A percentile compares a stretch with the other conserved stretches of the same genome.
Evolutionary conservation across 2,797 vertebrate species (phyloP).

Genomic region (Sebastes glaucus): DNA sequence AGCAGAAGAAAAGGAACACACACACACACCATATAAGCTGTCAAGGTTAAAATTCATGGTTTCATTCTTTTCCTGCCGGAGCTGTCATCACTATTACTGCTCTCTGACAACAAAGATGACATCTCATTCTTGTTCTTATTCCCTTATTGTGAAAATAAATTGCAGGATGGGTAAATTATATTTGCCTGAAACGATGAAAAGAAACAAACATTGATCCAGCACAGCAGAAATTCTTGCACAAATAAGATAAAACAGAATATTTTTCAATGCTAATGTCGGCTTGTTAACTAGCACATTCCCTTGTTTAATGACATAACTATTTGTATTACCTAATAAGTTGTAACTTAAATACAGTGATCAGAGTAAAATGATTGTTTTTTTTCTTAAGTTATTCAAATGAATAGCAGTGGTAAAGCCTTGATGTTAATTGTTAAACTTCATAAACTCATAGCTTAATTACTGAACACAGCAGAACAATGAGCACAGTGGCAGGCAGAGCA

Average conservation of each 20-base stretch:
- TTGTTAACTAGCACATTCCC: background rate
- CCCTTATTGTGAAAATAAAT: slow-evolving; percentile 30
- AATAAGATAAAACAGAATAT: background rate
- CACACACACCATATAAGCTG: background rate
- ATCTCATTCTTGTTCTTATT: slow-evolving; percentile 33
- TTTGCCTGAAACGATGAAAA: slow-evolving; percentile 11
- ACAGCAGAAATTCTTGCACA: background rate
- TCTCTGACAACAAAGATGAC: slow-evolving; percentile 48
- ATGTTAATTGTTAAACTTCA: slow-evolving; percentile 13
- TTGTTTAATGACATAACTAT: background rate
- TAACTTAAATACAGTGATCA: slow-evolving; percentile 3
- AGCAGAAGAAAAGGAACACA: background rate
- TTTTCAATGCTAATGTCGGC: background rate
- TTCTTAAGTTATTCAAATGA: slow-evolving; percentile 12
- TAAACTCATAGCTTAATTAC: slow-evolving; percentile 31
- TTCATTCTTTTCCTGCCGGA: slow-evolving; percentile 25
- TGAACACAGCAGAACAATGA: slow-evolving; percentile 32
- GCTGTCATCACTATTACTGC: slow-evolving; percentile 32
- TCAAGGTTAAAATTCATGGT: slow-evolving; percentile 39
- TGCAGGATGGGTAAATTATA: slow-evolving; percentile 18
- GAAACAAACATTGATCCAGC: slow-evolving; percentile 13
- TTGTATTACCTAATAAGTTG: background rate
- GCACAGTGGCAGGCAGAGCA: slow-evolving; percentile 12
- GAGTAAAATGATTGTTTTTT: slow-evolving; percentile 8
- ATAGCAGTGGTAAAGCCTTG: background rate